These are phyloP conservation scores for Pocillopora meandrina DNA, from an alignment of 92 coral and sea anemone genomes.

Conservation along the genomic window DNA sequence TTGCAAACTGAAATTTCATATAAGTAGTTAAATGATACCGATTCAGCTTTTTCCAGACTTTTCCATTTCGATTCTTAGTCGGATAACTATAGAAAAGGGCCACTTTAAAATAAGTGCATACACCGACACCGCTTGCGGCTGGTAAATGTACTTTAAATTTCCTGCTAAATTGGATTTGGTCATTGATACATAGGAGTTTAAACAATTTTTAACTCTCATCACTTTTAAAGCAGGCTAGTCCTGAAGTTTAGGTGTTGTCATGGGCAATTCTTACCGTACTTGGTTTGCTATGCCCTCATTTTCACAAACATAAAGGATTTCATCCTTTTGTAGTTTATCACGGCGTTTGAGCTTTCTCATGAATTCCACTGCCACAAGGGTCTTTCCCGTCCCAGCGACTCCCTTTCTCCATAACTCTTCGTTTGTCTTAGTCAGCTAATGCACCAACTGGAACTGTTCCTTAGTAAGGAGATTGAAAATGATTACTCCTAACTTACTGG, in stretches of 20 bases:
- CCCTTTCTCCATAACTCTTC: constrained; percentile 16
- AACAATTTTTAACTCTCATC: too few relatives aligned
- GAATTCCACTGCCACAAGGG: constrained; percentile 26
- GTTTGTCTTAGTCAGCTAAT: neutral
- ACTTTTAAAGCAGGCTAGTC: too few relatives aligned
- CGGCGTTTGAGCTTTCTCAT: neutral
- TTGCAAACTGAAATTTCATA: neutral
- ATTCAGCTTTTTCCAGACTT: too few relatives aligned
- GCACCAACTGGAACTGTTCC: constrained; percentile 14
- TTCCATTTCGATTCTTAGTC: too few relatives aligned
- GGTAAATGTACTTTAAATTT: too few relatives aligned
- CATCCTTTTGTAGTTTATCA: neutral
- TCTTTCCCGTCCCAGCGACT: constrained; percentile 31
- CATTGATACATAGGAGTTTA: too few relatives aligned
- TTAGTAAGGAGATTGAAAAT: constrained; percentile 8
- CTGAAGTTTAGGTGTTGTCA: too few relatives aligned
- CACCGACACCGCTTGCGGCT: too few relatives aligned
- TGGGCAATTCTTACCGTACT: constrained; percentile 11
- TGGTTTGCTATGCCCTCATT: constrained; percentile 9
- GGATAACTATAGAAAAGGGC: too few relatives aligned
- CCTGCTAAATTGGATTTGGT: too few relatives aligned
- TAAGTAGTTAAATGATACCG: neutral
- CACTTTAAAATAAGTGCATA: too few relatives aligned
- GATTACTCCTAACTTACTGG: neutral
- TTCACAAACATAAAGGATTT: constrained; percentile 34